Evolutionary conservation across 1,140 invertebrate species (phyloP), one percentile per base, ranked within the genome.

Genomic region (Halesus radiatus): DNA sequence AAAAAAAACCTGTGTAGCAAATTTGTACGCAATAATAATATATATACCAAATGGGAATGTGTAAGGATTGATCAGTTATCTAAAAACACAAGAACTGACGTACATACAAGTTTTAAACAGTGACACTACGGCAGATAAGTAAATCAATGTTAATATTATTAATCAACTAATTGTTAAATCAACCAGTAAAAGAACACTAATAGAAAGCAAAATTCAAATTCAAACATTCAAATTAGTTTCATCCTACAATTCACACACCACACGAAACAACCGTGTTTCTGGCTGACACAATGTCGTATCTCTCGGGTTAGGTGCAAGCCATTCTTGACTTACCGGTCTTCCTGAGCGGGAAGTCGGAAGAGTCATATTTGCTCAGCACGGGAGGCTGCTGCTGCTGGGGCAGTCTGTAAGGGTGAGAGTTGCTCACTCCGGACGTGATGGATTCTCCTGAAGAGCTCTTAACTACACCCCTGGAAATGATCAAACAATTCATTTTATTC

Each of bases 321-420:
- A 32, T 37, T 64, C 13, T 52, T 29, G 45, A 85, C 87, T 88
- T 92, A 98, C 97, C 97, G 92, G 97, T 98, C 92, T 98, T 99
- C 82, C 97, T 88, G 2, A 98, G 92, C 60, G 97, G 97, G 88
- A 97, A 98, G 90, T 98, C 97, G 83, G 84, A 83, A 56, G 95
- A 93, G 84, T 94, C 94, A 85, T 94, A 94, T 89, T 94, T 94
- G 84, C 91, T 91, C 32, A 90, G 85, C 52, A 88, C 86, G 64
- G 89, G 86, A 66, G 90, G 90, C 81, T 89, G 88, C 81, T 87
- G 88, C 26, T 81, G 80, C 29, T 90, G 89, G 45, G 93, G 93
- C 88, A 93, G 92, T 85, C 93, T 89, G 86, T 94, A 94, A 3
- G 93, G 93, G 88, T 94, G 93, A 80, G 92, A 90, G 74, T 91